Evolutionary conservation across 2,888 invertebrate genomes (phyloP).

Genomic region (Griposia aprilina): DNA sequence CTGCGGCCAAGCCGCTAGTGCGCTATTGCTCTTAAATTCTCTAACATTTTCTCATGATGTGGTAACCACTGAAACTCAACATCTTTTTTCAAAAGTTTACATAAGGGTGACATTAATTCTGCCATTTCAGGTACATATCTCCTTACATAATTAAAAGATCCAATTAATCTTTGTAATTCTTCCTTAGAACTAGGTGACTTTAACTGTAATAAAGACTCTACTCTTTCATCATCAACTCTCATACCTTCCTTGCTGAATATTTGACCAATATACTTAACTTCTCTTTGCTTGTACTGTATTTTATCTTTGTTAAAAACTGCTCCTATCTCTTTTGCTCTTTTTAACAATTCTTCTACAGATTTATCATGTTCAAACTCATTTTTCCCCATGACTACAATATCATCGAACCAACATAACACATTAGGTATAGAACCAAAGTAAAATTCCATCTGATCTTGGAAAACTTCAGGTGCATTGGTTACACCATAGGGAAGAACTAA

Average conservation of each 20-base stretch:
- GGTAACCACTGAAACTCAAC: neutral
- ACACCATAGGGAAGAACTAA: constrained; percentile 48
- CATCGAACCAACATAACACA: constrained; percentile 5
- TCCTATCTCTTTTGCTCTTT: constrained; percentile 10
- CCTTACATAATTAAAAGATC: constrained; percentile 1
- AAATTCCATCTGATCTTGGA: constrained; percentile 17
- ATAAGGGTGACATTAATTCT: constrained; percentile 4
- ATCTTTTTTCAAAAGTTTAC: constrained; percentile 7
- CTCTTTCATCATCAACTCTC: constrained; percentile 2
- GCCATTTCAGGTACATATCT: constrained; percentile 10
- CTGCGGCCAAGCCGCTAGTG: too few relatives aligned
- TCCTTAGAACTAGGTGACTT: constrained; percentile 7
- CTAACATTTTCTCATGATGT: neutral
- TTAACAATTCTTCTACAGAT: neutral
- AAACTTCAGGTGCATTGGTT: constrained; percentile 51
- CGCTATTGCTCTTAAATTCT: too few relatives aligned
- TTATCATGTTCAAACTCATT: constrained; percentile 9
- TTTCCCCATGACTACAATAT: constrained; percentile 13
- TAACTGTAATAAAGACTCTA: constrained; percentile 4
- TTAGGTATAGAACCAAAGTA: constrained; percentile 1
- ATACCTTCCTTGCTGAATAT: neutral
- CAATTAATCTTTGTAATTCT: neutral
- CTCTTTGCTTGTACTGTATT: neutral
- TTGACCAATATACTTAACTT: constrained; percentile 10
- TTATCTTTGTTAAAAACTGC: constrained; percentile 12